Conservation (phyloP, 2,888 invertebrate genomes). For the Oeneis ivallda region DNA sequence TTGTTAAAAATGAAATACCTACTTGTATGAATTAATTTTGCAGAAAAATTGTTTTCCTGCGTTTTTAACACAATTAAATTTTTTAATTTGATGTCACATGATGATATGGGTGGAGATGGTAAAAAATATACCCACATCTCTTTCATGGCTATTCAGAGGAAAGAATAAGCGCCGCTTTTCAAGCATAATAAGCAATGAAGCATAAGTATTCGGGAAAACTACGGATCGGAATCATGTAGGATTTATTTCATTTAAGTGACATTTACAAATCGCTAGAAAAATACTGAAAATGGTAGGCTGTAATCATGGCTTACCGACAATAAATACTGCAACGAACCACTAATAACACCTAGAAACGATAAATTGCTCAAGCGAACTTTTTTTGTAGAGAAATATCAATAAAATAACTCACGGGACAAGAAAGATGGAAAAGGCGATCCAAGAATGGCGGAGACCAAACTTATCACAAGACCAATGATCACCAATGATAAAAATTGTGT, state of each 20-base stretch:
- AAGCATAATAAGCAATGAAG: no score
- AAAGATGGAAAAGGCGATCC: constrained; percentile 77
- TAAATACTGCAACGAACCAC: constrained; percentile 48
- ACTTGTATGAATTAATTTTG: background rate
- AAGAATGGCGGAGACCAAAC: constrained; percentile 80
- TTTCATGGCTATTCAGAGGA: background rate
- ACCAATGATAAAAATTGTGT: constrained; percentile 80
- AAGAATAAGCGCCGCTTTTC: background rate
- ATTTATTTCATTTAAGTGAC: constrained; percentile 24
- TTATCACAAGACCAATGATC: constrained; percentile 82
- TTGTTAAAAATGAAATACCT: background rate
- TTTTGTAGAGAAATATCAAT: constrained; percentile 49
- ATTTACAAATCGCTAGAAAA: constrained; percentile 28
- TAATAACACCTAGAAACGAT: constrained; percentile 53
- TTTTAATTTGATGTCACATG: constrained; percentile 41
- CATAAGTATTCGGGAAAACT: background rate
- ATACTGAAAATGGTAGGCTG: constrained; percentile 27
- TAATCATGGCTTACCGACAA: constrained; percentile 22
- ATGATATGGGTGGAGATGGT: constrained; percentile 34
- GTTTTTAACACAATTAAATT: constrained; percentile 6
- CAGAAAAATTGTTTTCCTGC: background rate
- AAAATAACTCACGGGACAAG: constrained; percentile 74
- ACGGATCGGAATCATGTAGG: no score
- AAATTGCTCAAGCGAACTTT: constrained; percentile 44
- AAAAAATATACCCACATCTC: background rate